These are phyloP conservation scores for Trachythela sp. DNA, from an alignment of 64 coral and sea anemone species.

Conservation along the genomic window DNA sequence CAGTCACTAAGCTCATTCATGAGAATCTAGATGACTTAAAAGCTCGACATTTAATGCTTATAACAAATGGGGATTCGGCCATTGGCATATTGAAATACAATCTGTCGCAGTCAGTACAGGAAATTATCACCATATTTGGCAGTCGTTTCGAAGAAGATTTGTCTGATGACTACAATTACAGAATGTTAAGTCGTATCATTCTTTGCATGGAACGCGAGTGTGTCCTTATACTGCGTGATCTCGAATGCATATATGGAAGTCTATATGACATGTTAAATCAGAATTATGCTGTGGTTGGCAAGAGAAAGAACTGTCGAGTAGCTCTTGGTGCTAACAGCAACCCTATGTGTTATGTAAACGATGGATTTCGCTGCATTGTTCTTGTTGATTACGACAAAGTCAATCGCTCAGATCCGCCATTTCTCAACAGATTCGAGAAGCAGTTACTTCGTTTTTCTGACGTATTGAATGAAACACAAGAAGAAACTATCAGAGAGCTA, in stretches of 20 bases:
- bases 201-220: slow-evolving; percentile 18
- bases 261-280: slow-evolving; percentile 17
- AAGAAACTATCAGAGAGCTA: neutral
- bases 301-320: slow-evolving; percentile 23
- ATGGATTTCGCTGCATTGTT: slow-evolving; percentile 21
- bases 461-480: neutral
- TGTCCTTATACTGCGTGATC: slow-evolving; percentile 8
- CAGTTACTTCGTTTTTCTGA: slow-evolving; percentile 10
- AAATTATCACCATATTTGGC: slow-evolving; percentile 1
- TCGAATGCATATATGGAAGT: slow-evolving; percentile 14
- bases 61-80: slow-evolving; percentile 16
- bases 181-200: slow-evolving; percentile 12
- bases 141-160: slow-evolving; percentile 20
- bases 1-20: neutral
- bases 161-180: slow-evolving; percentile 15
- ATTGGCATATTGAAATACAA: neutral
- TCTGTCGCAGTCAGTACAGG: neutral
- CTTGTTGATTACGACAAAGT: slow-evolving; percentile 11
- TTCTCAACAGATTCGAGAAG: slow-evolving; percentile 21
- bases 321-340: slow-evolving; percentile 12
- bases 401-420: neutral
- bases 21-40: neutral
- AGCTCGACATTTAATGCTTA: slow-evolving; percentile 19
- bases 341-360: slow-evolving; percentile 20
- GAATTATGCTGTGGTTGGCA: slow-evolving; percentile 12